A percentile compares a stretch with the other conserved stretches of the same genome.
These are phyloP conservation scores for Rhynchophorus ferrugineus DNA, from an alignment of 1,140 invertebrate species.

Conservation along the genomic window DNA sequence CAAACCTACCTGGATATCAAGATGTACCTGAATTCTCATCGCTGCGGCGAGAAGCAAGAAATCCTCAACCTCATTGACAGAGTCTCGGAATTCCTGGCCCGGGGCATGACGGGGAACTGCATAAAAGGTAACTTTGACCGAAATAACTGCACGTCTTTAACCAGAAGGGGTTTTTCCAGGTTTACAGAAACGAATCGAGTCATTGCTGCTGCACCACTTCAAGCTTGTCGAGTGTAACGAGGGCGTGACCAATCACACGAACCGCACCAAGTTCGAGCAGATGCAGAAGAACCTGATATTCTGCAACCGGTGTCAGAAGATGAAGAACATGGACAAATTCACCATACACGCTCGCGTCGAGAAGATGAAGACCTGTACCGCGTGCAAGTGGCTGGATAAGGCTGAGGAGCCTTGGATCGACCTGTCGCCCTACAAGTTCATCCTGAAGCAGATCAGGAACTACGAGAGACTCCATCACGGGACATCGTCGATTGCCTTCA, in stretches of 20 bases:
- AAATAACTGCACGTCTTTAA: too few species aligned
- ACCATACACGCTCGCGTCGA: constrained; percentile 40
- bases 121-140: constrained; percentile 40
- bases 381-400: constrained; percentile 46
- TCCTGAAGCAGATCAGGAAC: constrained; percentile 50
- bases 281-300: constrained; percentile 47
- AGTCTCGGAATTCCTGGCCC: constrained; percentile 50
- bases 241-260: constrained; percentile 44
- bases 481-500: constrained; percentile 50
- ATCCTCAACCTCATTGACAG: constrained; percentile 52
- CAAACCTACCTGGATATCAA: constrained; percentile 51
- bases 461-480: constrained; percentile 50
- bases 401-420: constrained; percentile 47
- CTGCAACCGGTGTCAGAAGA: constrained; percentile 47
- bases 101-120: constrained; percentile 43
- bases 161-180: constrained; percentile 3
- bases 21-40: constrained; percentile 46
- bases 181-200: constrained; percentile 50
- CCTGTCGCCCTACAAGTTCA: constrained; percentile 53
- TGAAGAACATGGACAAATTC: constrained; percentile 47
- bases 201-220: constrained; percentile 46
- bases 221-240: constrained; percentile 48
- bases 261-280: constrained; percentile 42
- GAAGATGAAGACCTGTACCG: constrained; percentile 43
- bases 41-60: constrained; percentile 47